phyloP scores from a whole-genome alignment of 2,797 vertebrate genomes.

The Crax fasciolata region DNA sequence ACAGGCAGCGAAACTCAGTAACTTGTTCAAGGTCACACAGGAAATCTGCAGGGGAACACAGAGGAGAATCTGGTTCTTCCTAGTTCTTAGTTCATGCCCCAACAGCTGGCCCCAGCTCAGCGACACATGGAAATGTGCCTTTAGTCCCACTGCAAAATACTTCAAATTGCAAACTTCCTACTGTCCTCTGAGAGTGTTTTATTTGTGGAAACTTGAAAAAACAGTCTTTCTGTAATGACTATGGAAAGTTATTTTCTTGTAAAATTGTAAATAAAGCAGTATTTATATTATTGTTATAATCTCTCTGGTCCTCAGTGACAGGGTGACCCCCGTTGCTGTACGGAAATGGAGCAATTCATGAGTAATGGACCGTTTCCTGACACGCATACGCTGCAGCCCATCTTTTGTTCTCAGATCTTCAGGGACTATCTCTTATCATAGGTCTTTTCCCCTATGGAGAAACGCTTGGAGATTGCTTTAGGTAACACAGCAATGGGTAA shows the following conservation, averaged over 20 bases:
- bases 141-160: constrained; percentile 55
- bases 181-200: background rate
- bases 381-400: background rate
- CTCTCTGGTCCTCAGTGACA: background rate
- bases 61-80: constrained; percentile 30
- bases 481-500: constrained; percentile 52
- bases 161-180: constrained; percentile 49
- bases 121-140: background rate
- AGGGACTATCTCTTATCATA: constrained; percentile 50
- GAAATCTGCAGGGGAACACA: constrained; percentile 25
- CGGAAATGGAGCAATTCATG: constrained; percentile 61
- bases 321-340: background rate
- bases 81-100: background rate
- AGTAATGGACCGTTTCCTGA: constrained; percentile 52
- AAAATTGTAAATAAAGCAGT: constrained; percentile 53
- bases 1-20: background rate
- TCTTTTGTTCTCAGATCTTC: constrained; percentile 55
- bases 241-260: constrained; percentile 31
- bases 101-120: background rate
- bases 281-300: constrained; percentile 45
- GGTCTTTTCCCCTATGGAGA: constrained; percentile 36
- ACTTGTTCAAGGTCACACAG: constrained; percentile 12
- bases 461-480: constrained; percentile 71
- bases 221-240: background rate
- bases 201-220: background rate